Evolutionary conservation across 2,888 invertebrate genomes (phyloP), one percentile per base, ranked within the genome.

Genomic region (Synergus gifuensis): DNA sequence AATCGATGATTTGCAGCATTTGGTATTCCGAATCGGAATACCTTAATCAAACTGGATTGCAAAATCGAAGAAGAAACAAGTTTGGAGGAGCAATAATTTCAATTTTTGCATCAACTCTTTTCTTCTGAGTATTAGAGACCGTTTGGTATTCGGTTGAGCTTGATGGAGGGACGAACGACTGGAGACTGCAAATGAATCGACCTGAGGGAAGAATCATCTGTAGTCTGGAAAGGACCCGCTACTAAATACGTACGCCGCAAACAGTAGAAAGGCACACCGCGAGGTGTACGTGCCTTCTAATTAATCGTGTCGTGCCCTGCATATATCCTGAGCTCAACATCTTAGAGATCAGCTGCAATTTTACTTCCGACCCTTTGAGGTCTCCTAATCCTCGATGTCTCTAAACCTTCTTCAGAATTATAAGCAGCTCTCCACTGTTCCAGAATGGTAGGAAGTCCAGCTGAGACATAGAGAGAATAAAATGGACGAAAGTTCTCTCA

Each of bases 201-300:
- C 86, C 86, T 67, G 85, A 83, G 87, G 87, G 85, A 83, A 87
- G 84, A 86, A 87, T 87, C 87, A 88, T 88, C 87, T 87, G 87
- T 87, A 89, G 86, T 88, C 87, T 82, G 82, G 83, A 82, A 86
- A 86, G 86, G 85, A 86, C 84, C 85, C 85, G 85, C 87, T 84
- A 85, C 86, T 88, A 89, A 88, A 88, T 86, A 86, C 86, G 86
- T 86, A 86, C 86, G 86, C 86, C 88, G 87, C 88, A 90, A 89
- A 89, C 88, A 87, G 87, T 83, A 83, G 83, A 83, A 83, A 79
- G 84, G 79, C 73, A 49, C 79, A 76, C 73, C 78, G 73, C 78
- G 81, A 81, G 81, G 80, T 81, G 84, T 84, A 84, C 86, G 86
- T 88, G 88, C 83, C 83, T 85, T 89, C 88, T 88, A 89, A 90